Evolutionary conservation across 1,140 invertebrate species (phyloP), one percentile per base, ranked within the genome.

Genomic region (Atta colombica): DNA sequence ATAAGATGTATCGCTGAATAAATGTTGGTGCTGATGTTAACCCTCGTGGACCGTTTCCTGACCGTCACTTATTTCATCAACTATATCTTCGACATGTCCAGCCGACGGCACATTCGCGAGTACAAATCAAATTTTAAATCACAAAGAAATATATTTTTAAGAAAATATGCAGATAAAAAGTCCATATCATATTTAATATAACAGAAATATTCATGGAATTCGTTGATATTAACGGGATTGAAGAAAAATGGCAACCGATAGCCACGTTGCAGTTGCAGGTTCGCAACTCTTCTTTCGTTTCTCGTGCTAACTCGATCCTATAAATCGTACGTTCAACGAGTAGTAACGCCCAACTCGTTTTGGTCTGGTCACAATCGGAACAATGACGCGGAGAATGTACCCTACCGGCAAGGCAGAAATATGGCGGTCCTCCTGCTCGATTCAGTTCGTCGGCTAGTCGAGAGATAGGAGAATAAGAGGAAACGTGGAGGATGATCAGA

Each of bases 1-100:
- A 93, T 94, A 94, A 93, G 92, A 93, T 89, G 91, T 89, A 92
- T 88, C 88, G 89, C 91, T 90, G 90, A 88, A 89, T 88, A 89
- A 92, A 92, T 92, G 92, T 90, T 88, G 88, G 35, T 88, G 55
- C 72, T 18, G 51, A 65, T 8, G 14, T 65, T 10, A 82, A 53
- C 35, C 10, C 65, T 77, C 10, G 18, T 8, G 49, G 18, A 65
- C 53, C 71, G 25, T 81, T 16, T 45, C 0, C 45, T 16, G 18
- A 21, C 3, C 55, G 51, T 45, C 55, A 39, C 14, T 51, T 55
- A 39, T 16, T 25, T 63, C 74, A 25, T 69, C 14, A 28, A 45
- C 10, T 21, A 77, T 31, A 53, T 58, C 39, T 81, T 39, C 3
- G 28, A 53, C 55, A 80, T 68, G 8, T 66, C 31, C 7, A 66